Conservation (phyloP, 2,113 vertebrate genomes). For the Coracopsis vasa region DNA sequence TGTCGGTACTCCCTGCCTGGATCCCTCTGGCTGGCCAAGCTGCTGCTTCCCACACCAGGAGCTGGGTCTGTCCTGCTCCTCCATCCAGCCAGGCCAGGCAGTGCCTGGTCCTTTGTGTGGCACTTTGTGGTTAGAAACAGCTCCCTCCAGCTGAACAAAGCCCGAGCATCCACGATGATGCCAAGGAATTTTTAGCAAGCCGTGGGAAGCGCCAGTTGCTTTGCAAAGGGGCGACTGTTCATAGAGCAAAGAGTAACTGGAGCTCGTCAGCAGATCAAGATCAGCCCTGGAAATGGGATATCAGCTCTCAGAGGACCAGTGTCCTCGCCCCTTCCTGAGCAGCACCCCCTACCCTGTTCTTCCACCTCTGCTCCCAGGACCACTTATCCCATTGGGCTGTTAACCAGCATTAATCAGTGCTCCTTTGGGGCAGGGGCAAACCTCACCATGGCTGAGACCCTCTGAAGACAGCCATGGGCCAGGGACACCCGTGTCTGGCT, state of each 20-base stretch:
- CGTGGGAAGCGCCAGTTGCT: neutral
- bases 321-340: neutral
- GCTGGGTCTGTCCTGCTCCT: neutral
- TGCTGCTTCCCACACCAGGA: accelerated
- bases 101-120: accelerated
- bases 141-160: neutral
- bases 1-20: accelerated
- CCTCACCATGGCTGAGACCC: accelerated
- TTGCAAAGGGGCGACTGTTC: neutral
- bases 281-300: neutral
- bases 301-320: neutral
- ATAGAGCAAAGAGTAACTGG: neutral
- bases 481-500: accelerated
- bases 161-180: accelerated
- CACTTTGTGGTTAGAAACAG: neutral
- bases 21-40: accelerated
- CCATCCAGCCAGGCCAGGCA: neutral
- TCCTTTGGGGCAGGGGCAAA: neutral
- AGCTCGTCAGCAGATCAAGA: neutral
- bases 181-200: neutral
- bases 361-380: neutral
- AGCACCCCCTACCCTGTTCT: neutral
- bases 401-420: neutral
- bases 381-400: accelerated
- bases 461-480: accelerated